phyloP scores from a whole-genome alignment of 2,797 vertebrate species.

The Gymnodraco acuticeps region DNA sequence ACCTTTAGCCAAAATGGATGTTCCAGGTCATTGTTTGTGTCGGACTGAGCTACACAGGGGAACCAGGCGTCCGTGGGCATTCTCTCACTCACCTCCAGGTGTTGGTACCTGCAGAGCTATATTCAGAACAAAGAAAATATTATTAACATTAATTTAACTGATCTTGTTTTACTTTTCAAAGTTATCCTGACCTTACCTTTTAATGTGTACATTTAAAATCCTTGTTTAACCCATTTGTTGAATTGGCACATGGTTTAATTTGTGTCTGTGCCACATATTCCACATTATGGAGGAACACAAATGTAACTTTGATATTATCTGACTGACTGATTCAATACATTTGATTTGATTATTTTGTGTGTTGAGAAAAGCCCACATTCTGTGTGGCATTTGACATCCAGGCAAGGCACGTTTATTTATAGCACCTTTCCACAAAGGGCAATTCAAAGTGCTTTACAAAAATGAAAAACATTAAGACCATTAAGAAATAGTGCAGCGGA shows the following conservation, averaged over 20 bases:
- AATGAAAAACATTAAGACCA: too few species aligned
- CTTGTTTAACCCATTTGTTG: background rate
- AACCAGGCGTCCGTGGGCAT: slow-evolving; percentile 86
- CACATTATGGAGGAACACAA: background rate
- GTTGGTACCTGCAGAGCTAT: slow-evolving; percentile 88
- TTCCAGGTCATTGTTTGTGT: slow-evolving; percentile 71
- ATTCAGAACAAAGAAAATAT: slow-evolving; percentile 22
- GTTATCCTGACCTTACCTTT: background rate
- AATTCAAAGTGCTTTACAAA: too few species aligned
- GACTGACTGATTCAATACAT: slow-evolving; percentile 4
- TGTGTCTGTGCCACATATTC: background rate
- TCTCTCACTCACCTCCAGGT: slow-evolving; percentile 79
- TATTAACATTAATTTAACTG: background rate
- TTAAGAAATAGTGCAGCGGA: too few species aligned
- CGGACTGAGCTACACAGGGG: slow-evolving; percentile 83
- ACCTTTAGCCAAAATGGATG: slow-evolving; percentile 92
- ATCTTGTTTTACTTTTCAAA: background rate
- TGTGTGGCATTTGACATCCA: background rate
- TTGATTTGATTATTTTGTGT: background rate
- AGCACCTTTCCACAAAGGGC: too few species aligned
- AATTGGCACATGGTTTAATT: background rate
- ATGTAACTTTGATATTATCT: background rate
- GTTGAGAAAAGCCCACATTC: background rate
- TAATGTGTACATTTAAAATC: background rate
- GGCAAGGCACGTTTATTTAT: too few species aligned